Conservation (phyloP, 2,888 invertebrate species). For the Thysanoteuthis rhombus region DNA sequence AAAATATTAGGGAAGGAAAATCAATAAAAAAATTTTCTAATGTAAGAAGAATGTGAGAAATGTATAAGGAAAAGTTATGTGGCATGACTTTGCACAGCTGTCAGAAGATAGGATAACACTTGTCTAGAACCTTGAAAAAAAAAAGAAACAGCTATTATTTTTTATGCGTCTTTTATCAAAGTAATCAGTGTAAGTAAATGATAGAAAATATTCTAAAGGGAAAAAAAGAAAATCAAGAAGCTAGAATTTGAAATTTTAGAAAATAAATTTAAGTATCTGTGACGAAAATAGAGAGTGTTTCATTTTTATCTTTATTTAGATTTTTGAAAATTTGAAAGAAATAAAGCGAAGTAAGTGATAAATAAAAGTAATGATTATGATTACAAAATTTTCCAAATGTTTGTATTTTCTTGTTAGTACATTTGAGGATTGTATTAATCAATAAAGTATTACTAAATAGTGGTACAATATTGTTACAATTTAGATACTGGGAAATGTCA, state of each 20-base stretch:
- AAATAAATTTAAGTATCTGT: no score
- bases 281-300: neutral
- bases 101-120: neutral
- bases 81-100: neutral
- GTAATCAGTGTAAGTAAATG: constrained; percentile 12
- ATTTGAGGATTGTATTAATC: no score
- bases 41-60: neutral
- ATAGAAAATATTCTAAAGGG: neutral
- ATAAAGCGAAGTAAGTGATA: neutral
- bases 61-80: neutral
- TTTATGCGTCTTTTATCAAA: neutral
- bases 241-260: neutral
- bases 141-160: neutral
- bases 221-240: neutral
- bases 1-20: neutral
- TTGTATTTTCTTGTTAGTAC: no score
- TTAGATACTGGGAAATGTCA: no score
- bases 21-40: neutral
- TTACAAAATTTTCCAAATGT: no score
- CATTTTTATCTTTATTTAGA: neutral
- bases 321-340: neutral
- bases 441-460: no score
- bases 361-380: no score
- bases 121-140: neutral
- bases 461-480: no score